Percentiles rank a stretch among this genome's conserved stretches.
Conservation (phyloP, 2,797 vertebrate species). For the Varecia variegata region DNA sequence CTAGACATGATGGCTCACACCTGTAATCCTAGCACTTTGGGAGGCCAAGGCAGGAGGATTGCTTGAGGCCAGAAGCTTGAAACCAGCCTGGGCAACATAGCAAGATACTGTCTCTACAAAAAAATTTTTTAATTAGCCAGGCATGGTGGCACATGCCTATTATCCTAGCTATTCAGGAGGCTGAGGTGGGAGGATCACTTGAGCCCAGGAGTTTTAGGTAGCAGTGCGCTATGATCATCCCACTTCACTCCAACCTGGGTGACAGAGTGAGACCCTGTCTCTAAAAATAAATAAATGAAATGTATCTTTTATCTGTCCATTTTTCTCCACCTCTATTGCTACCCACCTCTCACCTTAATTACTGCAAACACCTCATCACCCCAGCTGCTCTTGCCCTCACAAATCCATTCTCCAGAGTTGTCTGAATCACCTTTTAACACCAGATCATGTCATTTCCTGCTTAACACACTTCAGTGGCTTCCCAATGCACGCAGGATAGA, state of each 20-base stretch:
- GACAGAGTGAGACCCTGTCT: background rate
- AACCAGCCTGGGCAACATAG: background rate
- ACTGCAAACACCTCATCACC: background rate
- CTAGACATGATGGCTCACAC: background rate
- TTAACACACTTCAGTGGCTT: background rate
- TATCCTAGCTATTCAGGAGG: background rate
- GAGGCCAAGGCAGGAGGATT: background rate
- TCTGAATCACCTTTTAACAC: slow-evolving; percentile 31
- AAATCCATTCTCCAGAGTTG: background rate
- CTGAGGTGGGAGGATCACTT: background rate
- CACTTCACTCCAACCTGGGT: background rate
- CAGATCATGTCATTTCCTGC: slow-evolving; percentile 54
- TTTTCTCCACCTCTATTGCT: background rate
- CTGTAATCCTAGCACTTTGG: background rate
- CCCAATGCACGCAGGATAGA: background rate
- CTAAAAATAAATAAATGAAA: background rate
- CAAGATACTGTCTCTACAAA: background rate
- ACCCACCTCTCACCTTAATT: background rate
- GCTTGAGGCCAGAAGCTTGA: background rate
- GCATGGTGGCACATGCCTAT: background rate
- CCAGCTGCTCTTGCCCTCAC: background rate
- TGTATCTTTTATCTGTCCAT: background rate
- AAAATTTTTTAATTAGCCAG: background rate
- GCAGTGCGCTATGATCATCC: background rate
- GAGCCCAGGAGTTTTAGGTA: background rate